Conservation (phyloP, 2,113 vertebrate genomes). For the Strix uralensis region DNA sequence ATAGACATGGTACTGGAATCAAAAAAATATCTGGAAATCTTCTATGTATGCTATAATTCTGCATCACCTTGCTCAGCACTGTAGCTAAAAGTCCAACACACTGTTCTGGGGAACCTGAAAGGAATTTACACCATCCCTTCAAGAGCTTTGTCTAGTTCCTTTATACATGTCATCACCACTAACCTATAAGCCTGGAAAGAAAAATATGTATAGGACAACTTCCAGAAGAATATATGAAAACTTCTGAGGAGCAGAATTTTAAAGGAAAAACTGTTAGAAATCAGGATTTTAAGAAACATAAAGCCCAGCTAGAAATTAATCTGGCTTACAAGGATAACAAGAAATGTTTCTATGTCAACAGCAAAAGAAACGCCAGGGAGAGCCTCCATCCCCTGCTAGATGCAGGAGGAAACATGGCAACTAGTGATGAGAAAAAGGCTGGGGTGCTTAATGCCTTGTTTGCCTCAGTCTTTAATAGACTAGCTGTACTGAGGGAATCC, state of each 20-base stretch:
- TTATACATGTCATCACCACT: neutral
- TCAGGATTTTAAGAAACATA: neutral
- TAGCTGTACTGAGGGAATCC: no score
- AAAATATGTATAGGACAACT: neutral
- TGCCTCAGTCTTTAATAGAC: no score
- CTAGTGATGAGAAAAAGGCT: no score
- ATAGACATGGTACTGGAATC: neutral
- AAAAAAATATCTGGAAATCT: neutral
- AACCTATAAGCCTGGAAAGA: neutral
- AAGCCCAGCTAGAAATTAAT: no score
- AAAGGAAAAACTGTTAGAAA: neutral
- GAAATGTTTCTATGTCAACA: no score
- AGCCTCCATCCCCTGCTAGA: no score
- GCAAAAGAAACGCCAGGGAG: no score
- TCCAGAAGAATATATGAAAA: neutral
- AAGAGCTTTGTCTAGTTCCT: neutral
- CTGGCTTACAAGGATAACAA: no score
- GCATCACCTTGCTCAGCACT: neutral
- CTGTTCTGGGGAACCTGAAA: neutral
- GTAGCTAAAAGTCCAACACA: neutral
- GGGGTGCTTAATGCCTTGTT: no score
- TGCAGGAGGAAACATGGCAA: no score
- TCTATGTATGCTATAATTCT: neutral
- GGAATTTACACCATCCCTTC: neutral
- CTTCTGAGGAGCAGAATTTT: neutral